phyloP scores from a whole-genome alignment of 1,140 invertebrate genomes.

The Lepeophtheirus salmonis region DNA sequence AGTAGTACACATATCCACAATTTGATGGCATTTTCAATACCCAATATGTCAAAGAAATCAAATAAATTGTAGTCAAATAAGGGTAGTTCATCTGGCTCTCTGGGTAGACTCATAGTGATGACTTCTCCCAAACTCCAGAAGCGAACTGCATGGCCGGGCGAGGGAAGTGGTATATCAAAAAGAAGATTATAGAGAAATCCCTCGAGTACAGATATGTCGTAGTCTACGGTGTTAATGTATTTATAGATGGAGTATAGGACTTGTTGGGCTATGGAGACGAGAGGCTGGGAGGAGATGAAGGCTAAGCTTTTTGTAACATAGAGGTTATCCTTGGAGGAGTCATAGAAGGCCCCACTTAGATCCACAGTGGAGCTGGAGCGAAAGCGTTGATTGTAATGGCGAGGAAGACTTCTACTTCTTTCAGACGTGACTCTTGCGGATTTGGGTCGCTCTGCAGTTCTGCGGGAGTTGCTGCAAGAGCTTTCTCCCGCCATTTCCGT shows the following conservation, averaged over 20 bases:
- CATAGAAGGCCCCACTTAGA: constrained; percentile 2
- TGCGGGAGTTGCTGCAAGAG: neutral
- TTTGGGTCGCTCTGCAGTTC: neutral
- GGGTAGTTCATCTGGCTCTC: constrained; percentile 53
- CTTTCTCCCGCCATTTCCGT: neutral
- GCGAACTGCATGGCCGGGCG: constrained; percentile 61
- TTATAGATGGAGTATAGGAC: constrained; percentile 12
- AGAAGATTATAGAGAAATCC: constrained; percentile 85
- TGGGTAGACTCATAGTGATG: constrained; percentile 19
- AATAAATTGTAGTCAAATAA: constrained; percentile 80
- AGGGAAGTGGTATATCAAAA: constrained; percentile 76
- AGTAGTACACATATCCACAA: constrained; percentile 86
- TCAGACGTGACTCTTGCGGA: neutral
- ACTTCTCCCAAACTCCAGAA: constrained; percentile 37
- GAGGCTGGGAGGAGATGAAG: constrained; percentile 70
- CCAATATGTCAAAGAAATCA: constrained; percentile 64
- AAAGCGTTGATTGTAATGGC: constrained; percentile 7
- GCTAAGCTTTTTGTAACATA: constrained; percentile 87
- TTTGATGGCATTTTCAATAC: constrained; percentile 72
- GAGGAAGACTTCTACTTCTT: neutral
- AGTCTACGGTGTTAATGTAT: constrained; percentile 8
- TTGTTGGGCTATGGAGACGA: constrained; percentile 53
- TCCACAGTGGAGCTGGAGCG: constrained; percentile 5
- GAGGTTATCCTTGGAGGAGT: constrained; percentile 44
- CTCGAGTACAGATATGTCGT: constrained; percentile 32